Evolutionary conservation across 92 coral and sea anemone genomes (phyloP), one percentile per base, ranked within the genome.

Genomic region (Micromussa lordhowensis): DNA sequence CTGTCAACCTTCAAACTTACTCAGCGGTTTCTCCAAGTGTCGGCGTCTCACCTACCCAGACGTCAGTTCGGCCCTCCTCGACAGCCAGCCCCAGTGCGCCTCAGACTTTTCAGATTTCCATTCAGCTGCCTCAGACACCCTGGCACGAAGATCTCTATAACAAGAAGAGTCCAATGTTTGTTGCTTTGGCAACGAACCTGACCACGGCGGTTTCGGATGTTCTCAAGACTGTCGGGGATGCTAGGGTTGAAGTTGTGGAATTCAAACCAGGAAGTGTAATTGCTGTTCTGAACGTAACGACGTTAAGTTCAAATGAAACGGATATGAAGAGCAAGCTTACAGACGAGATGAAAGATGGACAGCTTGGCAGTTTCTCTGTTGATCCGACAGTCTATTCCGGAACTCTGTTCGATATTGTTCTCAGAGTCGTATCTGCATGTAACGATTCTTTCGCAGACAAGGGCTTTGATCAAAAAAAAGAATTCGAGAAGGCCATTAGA

Each of bases 211-310:
- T 87, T 30, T 63, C 40, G 21, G 29, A 44, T 44, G 75, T 75
- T 31, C 13, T 85, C 17, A 87, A 79, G 11, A 69, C 9, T 21
- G 85, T 78, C 4, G 85, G 69, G 11, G 30, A 87, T 6, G 85
- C 79, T 0, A 51, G 13, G 12, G 79, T 69, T 21, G 79, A 78
- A 31, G 69, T 87, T 54, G 40, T 87, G 9, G 80, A 70, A 54
- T 79, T 87, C 72, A 87, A 80, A 28, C 85, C 85, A 9, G 90
- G 90, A 51, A 87, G 90, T 72, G 78, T 79, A 3, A 78, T 87
- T n/a, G 90, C 90, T 10, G 71, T 80, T 36, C 32, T 87, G 12
- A 36, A 87, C 15, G 79, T 87, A 32, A 87, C 85, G 3, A 72
- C 72, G 22, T 21, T 13, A 2, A 64, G 19, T 7, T 40, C 72